phyloP scores from a whole-genome alignment of 2,113 vertebrate species.

The Amblyornis subalaris region DNA sequence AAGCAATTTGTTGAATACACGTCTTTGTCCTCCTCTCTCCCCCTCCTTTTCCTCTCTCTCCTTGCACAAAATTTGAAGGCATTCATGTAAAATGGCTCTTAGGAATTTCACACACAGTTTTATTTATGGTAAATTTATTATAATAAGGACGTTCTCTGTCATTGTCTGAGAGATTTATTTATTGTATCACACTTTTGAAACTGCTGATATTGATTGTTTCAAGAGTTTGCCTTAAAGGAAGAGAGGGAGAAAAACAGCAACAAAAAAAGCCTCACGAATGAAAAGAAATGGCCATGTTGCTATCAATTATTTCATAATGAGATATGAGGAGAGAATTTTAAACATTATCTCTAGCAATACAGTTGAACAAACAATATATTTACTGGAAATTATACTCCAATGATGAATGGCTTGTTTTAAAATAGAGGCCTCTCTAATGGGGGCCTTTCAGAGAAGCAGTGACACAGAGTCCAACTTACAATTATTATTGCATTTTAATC shows the following conservation, averaged over 20 bases:
- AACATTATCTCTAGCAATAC: conserved; percentile 66
- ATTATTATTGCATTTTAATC: conserved; percentile 62
- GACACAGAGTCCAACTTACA: conserved; percentile 48
- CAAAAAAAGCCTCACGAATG: neutral
- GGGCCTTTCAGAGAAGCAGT: conserved; percentile 35
- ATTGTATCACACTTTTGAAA: conserved; percentile 61
- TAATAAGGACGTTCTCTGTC: conserved; percentile 68
- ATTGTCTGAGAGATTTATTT: conserved; percentile 71
- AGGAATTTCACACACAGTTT: conserved; percentile 51
- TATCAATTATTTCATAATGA: conserved; percentile 72
- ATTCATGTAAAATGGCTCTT: conserved; percentile 52
- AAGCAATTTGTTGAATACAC: conserved; percentile 10
- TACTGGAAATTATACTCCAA: conserved; percentile 58
- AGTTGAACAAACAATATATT: conserved; percentile 66
- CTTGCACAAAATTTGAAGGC: conserved; percentile 8
- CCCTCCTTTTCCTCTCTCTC: neutral
- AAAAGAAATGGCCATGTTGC: conserved; percentile 59
- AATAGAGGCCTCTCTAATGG: conserved; percentile 50
- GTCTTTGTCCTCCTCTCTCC: neutral
- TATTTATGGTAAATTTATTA: conserved; percentile 72
- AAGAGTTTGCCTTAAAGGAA: conserved; percentile 54
- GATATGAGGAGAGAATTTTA: conserved; percentile 64
- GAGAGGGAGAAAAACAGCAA: neutral
- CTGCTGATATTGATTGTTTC: conserved; percentile 63
- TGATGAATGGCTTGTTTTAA: conserved; percentile 64